Evolutionary conservation across 2,113 vertebrate species (phyloP).

Genomic region (Oreochromis spilurus): DNA sequence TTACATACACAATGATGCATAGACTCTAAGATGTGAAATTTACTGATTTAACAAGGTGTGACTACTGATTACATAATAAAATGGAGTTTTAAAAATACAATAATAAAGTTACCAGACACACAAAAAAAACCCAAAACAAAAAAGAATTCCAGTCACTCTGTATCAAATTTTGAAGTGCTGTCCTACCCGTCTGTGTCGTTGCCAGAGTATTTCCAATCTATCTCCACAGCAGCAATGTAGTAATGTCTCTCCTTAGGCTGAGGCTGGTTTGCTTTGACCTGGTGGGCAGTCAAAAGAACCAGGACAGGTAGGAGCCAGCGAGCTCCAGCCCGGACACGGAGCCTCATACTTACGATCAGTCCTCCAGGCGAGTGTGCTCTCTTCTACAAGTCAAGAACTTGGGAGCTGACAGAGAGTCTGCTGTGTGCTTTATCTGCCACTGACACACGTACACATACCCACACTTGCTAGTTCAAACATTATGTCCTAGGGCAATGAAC

Average conservation of each 20-base stretch:
- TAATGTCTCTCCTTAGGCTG: slow-evolving; percentile 62
- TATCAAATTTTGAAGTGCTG: neutral
- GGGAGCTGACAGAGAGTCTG: slow-evolving; percentile 24
- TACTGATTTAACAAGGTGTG: neutral
- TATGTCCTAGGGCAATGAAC: slow-evolving; percentile 53
- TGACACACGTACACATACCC: slow-evolving; percentile 23
- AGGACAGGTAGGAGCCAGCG: slow-evolving; percentile 26
- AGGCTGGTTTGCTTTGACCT: neutral
- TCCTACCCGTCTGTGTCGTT: slow-evolving; percentile 33
- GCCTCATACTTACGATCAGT: slow-evolving; percentile 59
- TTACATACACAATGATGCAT: neutral
- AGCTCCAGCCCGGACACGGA: slow-evolving; percentile 14
- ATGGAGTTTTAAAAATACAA: neutral
- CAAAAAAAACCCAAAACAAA: neutral
- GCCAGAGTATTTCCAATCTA: slow-evolving; percentile 70
- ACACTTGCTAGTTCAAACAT: slow-evolving; percentile 41
- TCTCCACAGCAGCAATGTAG: slow-evolving; percentile 73
- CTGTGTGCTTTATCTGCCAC: slow-evolving; percentile 59
- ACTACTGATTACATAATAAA: neutral
- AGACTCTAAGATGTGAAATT: neutral
- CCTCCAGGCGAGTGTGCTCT: slow-evolving; percentile 3
- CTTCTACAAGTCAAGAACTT: slow-evolving; percentile 18
- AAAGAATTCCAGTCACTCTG: neutral
- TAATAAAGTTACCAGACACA: neutral
- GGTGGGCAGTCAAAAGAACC: slow-evolving; percentile 23